Evolutionary conservation across 2,888 invertebrate genomes (phyloP).

Genomic region (Cantharis rufa): DNA sequence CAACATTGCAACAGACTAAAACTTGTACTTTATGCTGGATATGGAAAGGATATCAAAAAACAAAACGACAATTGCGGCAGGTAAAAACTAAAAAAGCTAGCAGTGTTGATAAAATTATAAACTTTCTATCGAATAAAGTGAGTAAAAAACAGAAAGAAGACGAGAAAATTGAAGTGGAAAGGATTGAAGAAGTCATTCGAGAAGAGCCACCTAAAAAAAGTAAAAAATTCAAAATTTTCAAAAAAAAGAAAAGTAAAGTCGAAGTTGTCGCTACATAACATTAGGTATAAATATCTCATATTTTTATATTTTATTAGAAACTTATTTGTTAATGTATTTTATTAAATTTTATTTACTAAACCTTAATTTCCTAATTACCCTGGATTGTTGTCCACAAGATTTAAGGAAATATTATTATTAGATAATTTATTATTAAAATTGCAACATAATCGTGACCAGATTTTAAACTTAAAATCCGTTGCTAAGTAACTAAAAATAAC

Average conservation of each 20-base stretch:
- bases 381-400: too few species aligned
- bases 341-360: background rate
- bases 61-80: too few species aligned
- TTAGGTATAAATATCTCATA: background rate
- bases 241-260: background rate
- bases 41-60: slow-evolving; percentile 58
- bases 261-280: background rate
- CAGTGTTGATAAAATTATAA: background rate
- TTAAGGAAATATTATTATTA: too few species aligned
- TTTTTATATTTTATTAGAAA: background rate
- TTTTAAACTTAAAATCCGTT: too few species aligned
- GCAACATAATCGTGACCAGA: too few species aligned
- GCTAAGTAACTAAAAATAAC: too few species aligned
- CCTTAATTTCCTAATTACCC: background rate
- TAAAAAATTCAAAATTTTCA: background rate
- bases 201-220: background rate
- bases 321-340: background rate
- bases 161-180: background rate
- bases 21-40: slow-evolving; percentile 68
- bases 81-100: background rate
- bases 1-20: slow-evolving; percentile 67
- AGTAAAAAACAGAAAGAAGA: background rate
- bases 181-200: background rate
- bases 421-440: too few species aligned
- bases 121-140: background rate